Evolutionary conservation across 2,113 vertebrate species (phyloP), one percentile per base, ranked within the genome.

Genomic region (Polypterus senegalus): DNA sequence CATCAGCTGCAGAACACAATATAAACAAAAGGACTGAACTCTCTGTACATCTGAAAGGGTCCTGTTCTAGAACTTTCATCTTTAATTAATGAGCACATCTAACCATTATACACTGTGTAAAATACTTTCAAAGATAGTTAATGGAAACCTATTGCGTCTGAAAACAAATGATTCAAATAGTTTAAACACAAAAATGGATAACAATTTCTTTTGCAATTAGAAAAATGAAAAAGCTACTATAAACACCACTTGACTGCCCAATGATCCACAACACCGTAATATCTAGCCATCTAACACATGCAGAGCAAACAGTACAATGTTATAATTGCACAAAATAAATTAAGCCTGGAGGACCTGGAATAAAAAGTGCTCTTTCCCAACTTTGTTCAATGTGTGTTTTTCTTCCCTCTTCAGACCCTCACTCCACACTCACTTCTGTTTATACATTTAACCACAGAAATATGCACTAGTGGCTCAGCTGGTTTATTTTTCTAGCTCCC

Each of bases 11-110:
- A 82, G 81, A 70, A 77, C 70, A 79, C 84, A 91, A 92, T 87
- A 89, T 86, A 94, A 97, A 95, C 90, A 95, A 85, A 91, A 69
- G 78, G 80, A 92, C 88, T 82, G 76, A 74, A 82, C 63, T 57
- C 80, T 79, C 86, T 79, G 77, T 84, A 86, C 88, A 92, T 91
- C 92, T 94, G 92, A 91, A 94, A 93, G 77, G 82, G 87, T 94
- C 91, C 88, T 80, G 75, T 81, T 82, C 67, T 73, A 74, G 76
- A 81, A 84, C 78, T 79, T 85, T 76, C 76, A 76, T 87, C 6
- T 58, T 1, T 47, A 5, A 1, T 54, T 44, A 61, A 3, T 59
- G 59, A 60, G 27, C 27, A 27, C 27, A 27, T 27, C 2, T 27
- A 27, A 27, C 27, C 27, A 27, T 27, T 27, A 27, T 27, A 27